phyloP scores from a whole-genome alignment of 2,888 invertebrate genomes.

The Xestia rhomboidea region DNA sequence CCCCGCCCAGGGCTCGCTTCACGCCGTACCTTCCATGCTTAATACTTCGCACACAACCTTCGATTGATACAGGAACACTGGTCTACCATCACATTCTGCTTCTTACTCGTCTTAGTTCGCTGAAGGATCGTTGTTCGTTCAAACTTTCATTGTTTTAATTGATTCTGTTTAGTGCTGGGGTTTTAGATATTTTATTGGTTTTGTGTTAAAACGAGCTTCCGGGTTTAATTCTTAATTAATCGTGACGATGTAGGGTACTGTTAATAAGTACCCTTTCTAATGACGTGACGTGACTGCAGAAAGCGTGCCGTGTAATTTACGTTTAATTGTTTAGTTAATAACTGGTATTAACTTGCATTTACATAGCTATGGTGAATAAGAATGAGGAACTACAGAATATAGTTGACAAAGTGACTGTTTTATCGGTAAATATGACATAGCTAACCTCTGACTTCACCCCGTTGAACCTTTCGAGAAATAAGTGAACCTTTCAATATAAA shows the following conservation, averaged over 20 bases:
- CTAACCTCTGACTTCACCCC: neutral
- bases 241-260: neutral
- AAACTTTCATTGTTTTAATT: slow-evolving; percentile 57
- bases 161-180: slow-evolving; percentile 34
- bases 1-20: slow-evolving; percentile 89
- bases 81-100: slow-evolving; percentile 53
- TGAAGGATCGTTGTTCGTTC: slow-evolving; percentile 56
- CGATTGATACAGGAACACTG: slow-evolving; percentile 46
- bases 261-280: neutral
- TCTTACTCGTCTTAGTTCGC: slow-evolving; percentile 42
- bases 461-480: slow-evolving; percentile 7
- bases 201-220: slow-evolving; percentile 65
- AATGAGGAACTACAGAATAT: neutral
- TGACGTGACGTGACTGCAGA: slow-evolving; percentile 35
- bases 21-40: slow-evolving; percentile 73
- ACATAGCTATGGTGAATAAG: neutral
- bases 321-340: neutral
- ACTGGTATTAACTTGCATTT: neutral
- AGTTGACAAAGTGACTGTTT: neutral
- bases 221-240: slow-evolving; percentile 65
- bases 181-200: slow-evolving; percentile 2
- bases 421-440: neutral
- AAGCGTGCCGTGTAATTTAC: neutral
- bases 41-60: slow-evolving; percentile 60
- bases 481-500: slow-evolving; percentile 4